Base-by-base conservation (phyloP, 2,113 vertebrate species). In the Xiphophorus couchianus region DNA sequence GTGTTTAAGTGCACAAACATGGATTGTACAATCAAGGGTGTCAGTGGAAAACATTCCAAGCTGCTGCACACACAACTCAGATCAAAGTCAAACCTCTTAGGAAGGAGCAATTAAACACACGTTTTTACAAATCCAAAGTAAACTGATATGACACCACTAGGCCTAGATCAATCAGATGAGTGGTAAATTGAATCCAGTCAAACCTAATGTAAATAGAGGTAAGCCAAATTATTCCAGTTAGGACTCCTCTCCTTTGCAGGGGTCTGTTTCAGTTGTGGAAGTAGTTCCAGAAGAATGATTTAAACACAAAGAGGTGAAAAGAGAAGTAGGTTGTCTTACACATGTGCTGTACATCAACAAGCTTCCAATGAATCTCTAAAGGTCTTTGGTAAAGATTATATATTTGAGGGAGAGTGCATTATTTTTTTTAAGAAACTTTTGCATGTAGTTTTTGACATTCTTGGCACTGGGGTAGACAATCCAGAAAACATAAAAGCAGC, bases 221-320 rank as follows among this genome's bases (percentile, higher is more conserved):
- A 84, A 89, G 87, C 80, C 85, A 86, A 77, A 51, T 73, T 87
- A 82, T 84, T 88, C 84, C 81, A 75, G 30, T 86, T 63, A 73
- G 77, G 66, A 76, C 68, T 60, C 54, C 62, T 65, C 58, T 84
- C 31, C 39, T 73, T 80, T 72, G 65, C 63, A 72, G 4, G 31
- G 39, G 58, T 77, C 63, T 69, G 39, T 73, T 80, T 73, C 44
- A 72, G 35, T 58, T 58, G 6, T n/a, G 3, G 10, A 58, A 11
- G 51, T 58, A 61, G 62, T 72, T 76, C 65, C 27, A 58, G 72
- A 79, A 72, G 58, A 71, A 48, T 9, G 25, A n/a, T 77, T 71
- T 27, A 86, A 70, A 81, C 25, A 65, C 33, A 58, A 37, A 78
- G 71, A 74, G 62, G 66, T n/a, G 12, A 30, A 80, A 77, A 84